Base-by-base conservation (phyloP, 2,797 vertebrate species). In the Platyrinchus mystaceus region DNA sequence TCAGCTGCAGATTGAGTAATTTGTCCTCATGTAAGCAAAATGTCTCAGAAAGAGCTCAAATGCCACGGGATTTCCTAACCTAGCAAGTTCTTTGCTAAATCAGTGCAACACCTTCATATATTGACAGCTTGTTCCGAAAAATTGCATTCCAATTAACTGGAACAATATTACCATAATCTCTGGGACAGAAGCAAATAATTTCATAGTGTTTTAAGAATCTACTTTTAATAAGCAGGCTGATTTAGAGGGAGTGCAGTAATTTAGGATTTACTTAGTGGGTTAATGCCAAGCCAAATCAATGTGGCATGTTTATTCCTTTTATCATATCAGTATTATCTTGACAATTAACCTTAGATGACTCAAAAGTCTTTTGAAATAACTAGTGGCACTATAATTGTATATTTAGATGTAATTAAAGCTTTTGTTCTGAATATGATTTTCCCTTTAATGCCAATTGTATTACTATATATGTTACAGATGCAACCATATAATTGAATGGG, bases 391-490 rank as follows among this genome's bases (percentile, higher is more conserved):
- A 27, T 55, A 44, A 68, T 50, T 60, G 62, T 91, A 68, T 84
- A 74, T 88, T 94, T 86, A 86, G 70, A 60, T 67, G 63, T 89
- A 89, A 92, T 89, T 94, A 93, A 89, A 91, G 46, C 49, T 91
- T 93, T 77, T 91, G 62, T 96, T 91, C 83, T 67, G 69, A 95
- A 66, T n/a, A 44, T 59, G 55, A 73, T 86, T 94, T 94, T 88
- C 41, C 32, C 9, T 90, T 91, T 73, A 93, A 86, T 82, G 34
- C 28, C 70, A 86, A 21, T 55, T 82, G n/a, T 67, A 52, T 94
- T 88, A 39, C 39, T 76, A 1, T 47, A 66, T 79, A 22, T 63
- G 39, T 50, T 95, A 90, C 52, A 90, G 91, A 88, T 46, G 44
- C 62, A 84, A 52, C 84, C 60, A 34, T 62, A 58, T 59, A 69